A percentile compares a stretch with the other conserved stretches of the same genome.
Conservation (phyloP, 2,113 vertebrate species). For the Actinemys pallida region DNA sequence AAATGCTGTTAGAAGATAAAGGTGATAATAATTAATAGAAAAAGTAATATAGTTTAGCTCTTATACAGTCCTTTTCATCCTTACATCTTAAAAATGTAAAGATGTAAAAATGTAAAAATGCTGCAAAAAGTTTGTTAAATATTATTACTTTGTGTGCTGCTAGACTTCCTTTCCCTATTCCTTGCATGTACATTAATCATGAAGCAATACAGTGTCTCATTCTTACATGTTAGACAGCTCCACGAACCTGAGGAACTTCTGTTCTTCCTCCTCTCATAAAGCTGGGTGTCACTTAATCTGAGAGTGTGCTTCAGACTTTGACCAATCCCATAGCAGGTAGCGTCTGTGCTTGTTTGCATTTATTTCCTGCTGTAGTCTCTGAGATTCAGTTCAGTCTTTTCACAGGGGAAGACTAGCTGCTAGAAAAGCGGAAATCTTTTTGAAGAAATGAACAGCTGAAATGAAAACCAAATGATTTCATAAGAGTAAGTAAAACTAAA, state of each 20-base stretch:
- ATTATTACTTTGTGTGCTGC: accelerated
- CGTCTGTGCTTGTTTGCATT: background rate
- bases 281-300: background rate
- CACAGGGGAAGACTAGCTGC: too few species aligned
- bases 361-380: background rate
- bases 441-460: background rate
- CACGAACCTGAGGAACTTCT: accelerated
- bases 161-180: accelerated
- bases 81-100: background rate
- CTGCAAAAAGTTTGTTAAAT: accelerated
- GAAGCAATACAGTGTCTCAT: background rate
- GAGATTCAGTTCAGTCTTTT: background rate
- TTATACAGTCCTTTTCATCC: background rate
- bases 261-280: background rate
- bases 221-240: background rate
- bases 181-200: background rate
- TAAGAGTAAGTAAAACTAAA: background rate
- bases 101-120: background rate
- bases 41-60: background rate
- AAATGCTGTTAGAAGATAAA: background rate
- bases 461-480: background rate
- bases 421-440: background rate
- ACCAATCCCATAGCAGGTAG: background rate
- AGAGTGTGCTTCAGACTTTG: background rate
- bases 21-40: background rate